Evolutionary conservation across 2,113 vertebrate genomes (phyloP).

Genomic region (Callocephalon fimbriatum): DNA sequence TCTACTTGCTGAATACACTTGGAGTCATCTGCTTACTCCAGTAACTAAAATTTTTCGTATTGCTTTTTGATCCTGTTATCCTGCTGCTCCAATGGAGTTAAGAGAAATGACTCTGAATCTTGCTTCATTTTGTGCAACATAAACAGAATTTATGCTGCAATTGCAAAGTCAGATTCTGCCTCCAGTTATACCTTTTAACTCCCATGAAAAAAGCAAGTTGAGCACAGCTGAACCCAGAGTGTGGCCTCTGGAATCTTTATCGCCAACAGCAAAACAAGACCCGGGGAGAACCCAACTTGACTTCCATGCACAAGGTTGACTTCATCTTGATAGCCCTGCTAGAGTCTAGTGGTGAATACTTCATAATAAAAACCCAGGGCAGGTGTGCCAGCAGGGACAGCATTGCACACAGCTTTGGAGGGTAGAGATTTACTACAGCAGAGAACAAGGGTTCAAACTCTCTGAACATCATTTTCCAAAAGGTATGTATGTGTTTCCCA

Average conservation of each 20-base stretch:
- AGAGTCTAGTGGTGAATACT: not conserved
- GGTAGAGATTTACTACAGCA: not conserved
- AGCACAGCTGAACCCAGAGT: not conserved
- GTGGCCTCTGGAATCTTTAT: not conserved
- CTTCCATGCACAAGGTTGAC: not conserved
- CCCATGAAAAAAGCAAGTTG: not conserved
- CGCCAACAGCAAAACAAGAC: not conserved
- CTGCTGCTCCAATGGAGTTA: constrained; percentile 43
- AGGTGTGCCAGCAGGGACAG: not conserved
- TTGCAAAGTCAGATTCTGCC: constrained; percentile 37
- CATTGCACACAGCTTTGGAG: not conserved
- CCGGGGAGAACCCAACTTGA: not conserved
- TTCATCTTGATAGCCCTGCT: not conserved
- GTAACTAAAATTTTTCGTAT: not conserved
- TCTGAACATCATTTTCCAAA: not conserved
- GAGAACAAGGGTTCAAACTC: not conserved
- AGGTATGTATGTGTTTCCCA: not conserved
- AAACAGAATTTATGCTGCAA: constrained; percentile 57
- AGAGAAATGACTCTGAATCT: not conserved
- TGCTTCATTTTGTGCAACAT: constrained; percentile 25
- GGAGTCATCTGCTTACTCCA: constrained; percentile 17
- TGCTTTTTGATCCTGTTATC: constrained; percentile 28
- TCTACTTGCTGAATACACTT: not conserved
- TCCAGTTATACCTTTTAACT: not conserved
- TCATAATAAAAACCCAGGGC: not conserved